These are phyloP conservation scores for mouse (Mus musculus) DNA, from an alignment of 2,113 vertebrate species.

Conservation along the genomic window GRCm39 chr9:97700001-97700500, in stretches of 20 bases:
- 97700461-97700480: neutral
- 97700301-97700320: neutral
- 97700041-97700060: neutral
- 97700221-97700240: neutral
- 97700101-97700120: neutral
- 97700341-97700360: constrained; percentile 10
- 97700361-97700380: constrained; percentile 20
- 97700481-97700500: neutral
- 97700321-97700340: neutral
- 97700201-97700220: neutral
- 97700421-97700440: neutral
- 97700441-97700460: neutral
- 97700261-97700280: neutral
- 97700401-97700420: neutral
- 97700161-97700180: neutral
- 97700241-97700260: neutral
- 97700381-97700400: neutral
- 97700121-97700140: neutral
- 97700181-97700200: neutral
- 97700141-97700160: neutral
- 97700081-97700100: neutral
- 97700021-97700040: constrained; percentile 3
- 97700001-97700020: neutral
- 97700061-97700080: neutral
- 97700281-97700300: neutral